phyloP scores from a whole-genome alignment of 2,888 invertebrate species.

The Temnothorax ravouxi region DNA sequence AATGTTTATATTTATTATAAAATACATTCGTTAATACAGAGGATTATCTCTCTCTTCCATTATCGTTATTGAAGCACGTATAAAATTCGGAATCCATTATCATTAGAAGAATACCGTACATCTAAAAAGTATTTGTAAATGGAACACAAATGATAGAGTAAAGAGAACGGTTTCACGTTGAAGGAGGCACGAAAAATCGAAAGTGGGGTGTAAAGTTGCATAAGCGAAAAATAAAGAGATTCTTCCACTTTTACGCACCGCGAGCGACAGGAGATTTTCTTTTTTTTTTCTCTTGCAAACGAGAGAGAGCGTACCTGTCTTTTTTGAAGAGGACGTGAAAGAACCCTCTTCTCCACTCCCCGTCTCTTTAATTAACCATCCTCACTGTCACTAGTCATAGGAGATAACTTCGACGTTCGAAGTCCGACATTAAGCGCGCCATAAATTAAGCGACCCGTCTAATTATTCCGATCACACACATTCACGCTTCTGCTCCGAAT shows the following conservation, averaged over 20 bases:
- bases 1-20: neutral
- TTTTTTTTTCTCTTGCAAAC: conserved; percentile 6
- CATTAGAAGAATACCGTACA: conserved; percentile 20
- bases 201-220: conserved; percentile 14
- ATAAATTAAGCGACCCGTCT: conserved; percentile 46
- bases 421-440: conserved; percentile 38
- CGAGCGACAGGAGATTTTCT: conserved; percentile 4
- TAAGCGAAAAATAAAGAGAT: conserved; percentile 42
- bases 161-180: conserved; percentile 14
- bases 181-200: conserved; percentile 16
- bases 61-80: neutral
- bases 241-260: conserved; percentile 3
- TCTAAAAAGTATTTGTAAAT: conserved; percentile 32
- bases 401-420: conserved; percentile 48
- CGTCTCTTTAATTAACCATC: conserved; percentile 47
- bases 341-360: conserved; percentile 9
- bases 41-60: neutral
- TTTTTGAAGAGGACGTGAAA: conserved; percentile 32
- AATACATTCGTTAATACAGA: neutral
- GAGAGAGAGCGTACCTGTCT: conserved; percentile 15
- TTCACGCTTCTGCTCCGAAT: conserved; percentile 17
- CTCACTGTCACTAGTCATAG: conserved; percentile 32
- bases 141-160: conserved; percentile 9
- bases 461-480: conserved; percentile 41
- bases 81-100: conserved; percentile 3